Percentiles rank a stretch among this genome's conserved stretches.
Conservation (phyloP, 1,140 invertebrate genomes). For the Drosophila arawakana region DNA sequence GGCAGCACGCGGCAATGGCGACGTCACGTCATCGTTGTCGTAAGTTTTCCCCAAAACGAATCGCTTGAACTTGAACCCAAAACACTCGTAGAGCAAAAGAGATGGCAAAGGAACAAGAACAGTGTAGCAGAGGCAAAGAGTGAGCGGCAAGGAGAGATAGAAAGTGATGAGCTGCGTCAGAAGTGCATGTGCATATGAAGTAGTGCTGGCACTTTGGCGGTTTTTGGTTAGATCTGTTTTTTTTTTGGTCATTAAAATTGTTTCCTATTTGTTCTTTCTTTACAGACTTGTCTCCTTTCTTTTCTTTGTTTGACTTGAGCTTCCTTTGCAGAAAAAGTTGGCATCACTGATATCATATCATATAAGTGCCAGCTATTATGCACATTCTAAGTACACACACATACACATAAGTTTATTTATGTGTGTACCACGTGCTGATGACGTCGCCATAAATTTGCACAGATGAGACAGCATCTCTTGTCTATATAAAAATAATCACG, state of each 20-base stretch:
- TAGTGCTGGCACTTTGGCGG: too few species aligned
- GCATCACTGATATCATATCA: background rate
- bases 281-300: too few species aligned
- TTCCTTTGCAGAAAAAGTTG: too few species aligned
- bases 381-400: conserved; percentile 6
- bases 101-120: background rate
- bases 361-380: background rate
- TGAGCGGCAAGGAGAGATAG: conserved; percentile 5
- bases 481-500: conserved; percentile 60
- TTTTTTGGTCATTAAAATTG: too few species aligned
- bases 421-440: conserved; percentile 65
- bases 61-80: conserved; percentile 39
- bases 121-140: conserved; percentile 4
- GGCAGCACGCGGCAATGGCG: conserved; percentile 32
- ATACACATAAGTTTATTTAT: background rate
- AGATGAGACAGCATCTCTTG: conserved; percentile 50
- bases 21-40: conserved; percentile 45
- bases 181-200: conserved; percentile 10
- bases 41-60: conserved; percentile 21
- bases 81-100: background rate
- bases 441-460: conserved; percentile 42
- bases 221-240: too few species aligned
- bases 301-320: too few species aligned
- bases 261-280: too few species aligned
- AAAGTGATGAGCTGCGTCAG: conserved; percentile 65